Evolutionary conservation across 2,888 invertebrate genomes (phyloP), one percentile per base, ranked within the genome.

Genomic region (Ganaspis brasiliensis): DNA sequence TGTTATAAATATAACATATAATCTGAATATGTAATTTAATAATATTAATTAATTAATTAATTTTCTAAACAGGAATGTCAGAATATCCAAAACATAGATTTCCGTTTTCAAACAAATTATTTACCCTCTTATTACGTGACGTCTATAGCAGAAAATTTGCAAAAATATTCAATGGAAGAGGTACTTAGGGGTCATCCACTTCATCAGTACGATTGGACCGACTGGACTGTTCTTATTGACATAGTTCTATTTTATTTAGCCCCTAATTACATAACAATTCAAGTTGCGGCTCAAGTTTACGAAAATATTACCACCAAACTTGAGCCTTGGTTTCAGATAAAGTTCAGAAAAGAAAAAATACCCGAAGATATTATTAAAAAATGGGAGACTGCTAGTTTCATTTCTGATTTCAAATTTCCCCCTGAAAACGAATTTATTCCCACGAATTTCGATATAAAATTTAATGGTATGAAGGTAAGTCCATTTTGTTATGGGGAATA

Each of bases 251-350:
- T 93, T 3, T 93, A 95, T 84, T 93, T 99, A 45, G 94, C 93
- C 0, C 98, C 98, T 0, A 94, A 96, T 9, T 97, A 97, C 84
- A 95, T 97, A 78, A 93, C 97, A 49, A 92, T 97, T 4, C 94
- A 94, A 0, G 91, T 97, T 9, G 94, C 98, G 8, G 96, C 96
- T 4, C 96, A 98, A 93, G 95, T 93, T 83, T 97, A 95, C 90
- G 94, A 95, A 81, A 93, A 94, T 3, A 93, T 94, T 59, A 94
- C 96, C 10, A 93, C 95, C 21, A 92, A 94, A 84, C 93, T 92
- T 0, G 98, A 99, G 89, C 94, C 95, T 0, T 98, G 98, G 97
- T 99, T 99, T 90, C 97, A 97, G 0, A 98, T 98, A 0, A 96
- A 97, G 85, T 98, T 96, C 89, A 93, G 94, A 45, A 93, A 95